phyloP scores from a whole-genome alignment of 2,888 invertebrate species.

The Sinopyrophorus schimmeli region DNA sequence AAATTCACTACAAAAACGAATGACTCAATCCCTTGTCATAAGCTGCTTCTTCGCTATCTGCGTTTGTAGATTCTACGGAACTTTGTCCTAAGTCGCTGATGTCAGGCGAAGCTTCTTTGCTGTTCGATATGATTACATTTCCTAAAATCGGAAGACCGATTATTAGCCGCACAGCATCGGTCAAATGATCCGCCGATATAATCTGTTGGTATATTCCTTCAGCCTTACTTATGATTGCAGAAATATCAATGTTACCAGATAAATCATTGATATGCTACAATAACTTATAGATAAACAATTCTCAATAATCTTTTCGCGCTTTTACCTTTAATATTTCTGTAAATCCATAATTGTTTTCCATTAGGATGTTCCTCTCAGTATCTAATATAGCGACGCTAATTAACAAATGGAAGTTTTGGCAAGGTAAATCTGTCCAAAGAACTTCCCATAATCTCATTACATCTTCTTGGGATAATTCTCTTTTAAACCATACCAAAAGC shows the following conservation, averaged over 20 bases:
- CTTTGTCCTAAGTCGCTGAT: constrained; percentile 16
- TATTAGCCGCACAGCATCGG: constrained; percentile 71
- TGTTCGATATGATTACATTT: constrained; percentile 22
- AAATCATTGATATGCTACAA: constrained; percentile 94
- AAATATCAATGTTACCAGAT: constrained; percentile 82
- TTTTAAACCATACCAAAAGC: constrained; percentile 88
- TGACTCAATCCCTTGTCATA: constrained; percentile 19
- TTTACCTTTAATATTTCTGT: constrained; percentile 92
- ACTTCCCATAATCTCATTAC: constrained; percentile 95
- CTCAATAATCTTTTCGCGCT: too few relatives aligned
- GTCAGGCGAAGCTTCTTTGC: constrained; percentile 29
- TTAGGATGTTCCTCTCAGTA: constrained; percentile 82
- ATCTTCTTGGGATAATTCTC: constrained; percentile 87
- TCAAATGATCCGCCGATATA: constrained; percentile 68
- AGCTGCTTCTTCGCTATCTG: constrained; percentile 18
- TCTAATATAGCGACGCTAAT: constrained; percentile 92
- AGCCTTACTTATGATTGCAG: constrained; percentile 79
- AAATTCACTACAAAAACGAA: constrained; percentile 20
- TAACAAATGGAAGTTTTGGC: constrained; percentile 93
- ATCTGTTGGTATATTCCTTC: constrained; percentile 93
- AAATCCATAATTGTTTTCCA: constrained; percentile 90
- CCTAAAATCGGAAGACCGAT: constrained; percentile 63
- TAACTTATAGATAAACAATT: too few relatives aligned
- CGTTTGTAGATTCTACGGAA: constrained; percentile 5
- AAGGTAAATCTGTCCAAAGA: constrained; percentile 92